A percentile compares a stretch with the other conserved stretches of the same genome.
phyloP scores from a whole-genome alignment of 2,797 vertebrate genomes.

The Capromys pilorides region DNA sequence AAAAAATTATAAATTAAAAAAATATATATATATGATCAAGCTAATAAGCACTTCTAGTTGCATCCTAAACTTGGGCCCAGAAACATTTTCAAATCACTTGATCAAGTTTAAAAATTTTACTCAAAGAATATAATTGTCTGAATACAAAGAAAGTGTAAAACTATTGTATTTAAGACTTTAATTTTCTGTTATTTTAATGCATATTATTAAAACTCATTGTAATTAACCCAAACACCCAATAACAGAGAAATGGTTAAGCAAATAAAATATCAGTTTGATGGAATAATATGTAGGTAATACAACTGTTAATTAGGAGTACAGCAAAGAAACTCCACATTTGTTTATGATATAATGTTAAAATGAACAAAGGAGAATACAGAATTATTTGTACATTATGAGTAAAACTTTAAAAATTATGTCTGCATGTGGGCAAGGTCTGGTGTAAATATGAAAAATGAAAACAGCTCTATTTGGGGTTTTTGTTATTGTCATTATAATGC shows the following conservation, averaged over 20 bases:
- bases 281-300: slow-evolving; percentile 68
- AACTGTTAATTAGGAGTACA: slow-evolving; percentile 48
- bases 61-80: not conserved
- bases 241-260: not conserved
- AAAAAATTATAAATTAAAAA: not conserved
- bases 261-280: slow-evolving; percentile 42
- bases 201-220: not conserved
- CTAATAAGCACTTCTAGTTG: not conserved
- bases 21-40: not conserved
- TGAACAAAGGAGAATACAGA: slow-evolving; percentile 21
- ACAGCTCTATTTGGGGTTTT: slow-evolving; percentile 64
- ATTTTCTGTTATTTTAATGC: not conserved
- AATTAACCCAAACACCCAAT: not conserved
- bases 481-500: slow-evolving; percentile 50
- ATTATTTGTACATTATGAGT: not conserved
- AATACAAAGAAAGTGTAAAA: slow-evolving; percentile 27
- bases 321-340: slow-evolving; percentile 49
- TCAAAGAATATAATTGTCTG: slow-evolving; percentile 14
- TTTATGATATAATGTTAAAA: slow-evolving; percentile 27
- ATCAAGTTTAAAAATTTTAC: slow-evolving; percentile 28
- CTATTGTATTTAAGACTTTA: not conserved
- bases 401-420: slow-evolving; percentile 46
- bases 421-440: slow-evolving; percentile 22
- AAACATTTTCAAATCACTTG: slow-evolving; percentile 5
- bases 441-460: slow-evolving; percentile 61